Conservation (phyloP, 2,113 vertebrate species). For the Fulmarus glacialis region DNA sequence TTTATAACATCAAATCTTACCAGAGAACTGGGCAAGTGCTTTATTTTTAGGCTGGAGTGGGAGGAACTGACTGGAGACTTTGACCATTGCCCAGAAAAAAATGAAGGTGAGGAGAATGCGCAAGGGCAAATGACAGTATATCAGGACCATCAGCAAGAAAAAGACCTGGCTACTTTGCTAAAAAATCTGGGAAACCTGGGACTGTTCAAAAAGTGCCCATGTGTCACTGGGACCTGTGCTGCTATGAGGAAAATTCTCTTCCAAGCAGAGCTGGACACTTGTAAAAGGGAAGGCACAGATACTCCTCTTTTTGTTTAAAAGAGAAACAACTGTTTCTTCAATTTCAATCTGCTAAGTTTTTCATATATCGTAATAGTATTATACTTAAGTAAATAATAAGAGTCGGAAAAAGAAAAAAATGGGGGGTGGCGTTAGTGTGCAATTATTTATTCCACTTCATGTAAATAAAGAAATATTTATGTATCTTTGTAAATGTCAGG, state of each 20-base stretch:
- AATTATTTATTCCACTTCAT: neutral
- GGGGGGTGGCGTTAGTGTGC: accelerated
- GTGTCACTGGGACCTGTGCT: neutral
- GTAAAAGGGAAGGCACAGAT: neutral
- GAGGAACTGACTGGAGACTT: neutral
- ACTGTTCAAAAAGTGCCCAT: neutral
- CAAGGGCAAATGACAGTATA: neutral
- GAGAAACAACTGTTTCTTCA: neutral
- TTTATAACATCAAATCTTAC: neutral
- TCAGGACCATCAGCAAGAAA: neutral
- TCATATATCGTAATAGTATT: neutral
- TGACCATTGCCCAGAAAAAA: neutral
- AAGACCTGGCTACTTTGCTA: neutral
- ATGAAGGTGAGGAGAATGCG: neutral
- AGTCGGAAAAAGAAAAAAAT: neutral
- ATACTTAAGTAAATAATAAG: neutral
- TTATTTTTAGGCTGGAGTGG: neutral
- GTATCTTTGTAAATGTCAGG: neutral
- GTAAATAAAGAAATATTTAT: neutral
- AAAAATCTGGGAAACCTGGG: neutral
- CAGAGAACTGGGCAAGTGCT: neutral
- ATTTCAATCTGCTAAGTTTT: neutral
- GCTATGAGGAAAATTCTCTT: neutral
- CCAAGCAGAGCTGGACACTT: neutral
- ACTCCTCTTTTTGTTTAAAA: neutral